A percentile compares a stretch with the other conserved stretches of the same genome.
Conservation (phyloP, 64 coral and sea anemone genomes). For the Actinia equina region DNA sequence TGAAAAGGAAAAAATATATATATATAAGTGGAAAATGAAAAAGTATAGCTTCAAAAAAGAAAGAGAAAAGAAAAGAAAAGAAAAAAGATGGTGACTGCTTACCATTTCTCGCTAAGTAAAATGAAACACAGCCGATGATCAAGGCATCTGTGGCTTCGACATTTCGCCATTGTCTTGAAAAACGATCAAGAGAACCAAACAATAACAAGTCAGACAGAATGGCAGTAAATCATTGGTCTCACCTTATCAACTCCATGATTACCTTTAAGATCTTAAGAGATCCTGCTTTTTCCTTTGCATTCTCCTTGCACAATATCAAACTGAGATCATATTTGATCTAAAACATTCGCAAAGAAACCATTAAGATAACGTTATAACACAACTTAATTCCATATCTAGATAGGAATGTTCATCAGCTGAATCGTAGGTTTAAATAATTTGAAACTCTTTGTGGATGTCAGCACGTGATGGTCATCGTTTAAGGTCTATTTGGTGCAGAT, state of each 20-base stretch:
- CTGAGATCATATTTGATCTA: too few relatives aligned
- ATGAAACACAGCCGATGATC: slow-evolving; percentile 55
- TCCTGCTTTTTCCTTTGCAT: slow-evolving; percentile 13
- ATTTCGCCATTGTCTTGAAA: background rate
- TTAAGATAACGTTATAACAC: background rate
- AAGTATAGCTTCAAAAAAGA: background rate
- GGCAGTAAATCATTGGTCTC: too few relatives aligned
- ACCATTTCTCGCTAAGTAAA: slow-evolving; percentile 59
- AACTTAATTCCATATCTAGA: too few relatives aligned
- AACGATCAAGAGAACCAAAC: background rate
- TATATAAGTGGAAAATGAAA: background rate
- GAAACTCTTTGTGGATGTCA: too few relatives aligned
- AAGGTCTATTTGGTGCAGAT: too few relatives aligned
- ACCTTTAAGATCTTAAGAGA: slow-evolving; percentile 50
- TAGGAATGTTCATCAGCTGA: too few relatives aligned
- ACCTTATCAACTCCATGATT: too few relatives aligned
- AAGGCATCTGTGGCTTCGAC: slow-evolving; percentile 40
- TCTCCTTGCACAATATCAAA: slow-evolving; percentile 38
- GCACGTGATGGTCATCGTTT: too few relatives aligned
- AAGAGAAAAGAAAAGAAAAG: background rate
- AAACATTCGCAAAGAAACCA: background rate
- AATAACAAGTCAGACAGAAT: too few relatives aligned
- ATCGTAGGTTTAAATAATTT: too few relatives aligned
- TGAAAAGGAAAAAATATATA: too few relatives aligned
- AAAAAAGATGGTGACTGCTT: background rate